A percentile compares a stretch with the other conserved stretches of the same genome.
Evolutionary conservation across 2,797 vertebrate genomes (phyloP).

Genomic region (Sebastes oblongus): DNA sequence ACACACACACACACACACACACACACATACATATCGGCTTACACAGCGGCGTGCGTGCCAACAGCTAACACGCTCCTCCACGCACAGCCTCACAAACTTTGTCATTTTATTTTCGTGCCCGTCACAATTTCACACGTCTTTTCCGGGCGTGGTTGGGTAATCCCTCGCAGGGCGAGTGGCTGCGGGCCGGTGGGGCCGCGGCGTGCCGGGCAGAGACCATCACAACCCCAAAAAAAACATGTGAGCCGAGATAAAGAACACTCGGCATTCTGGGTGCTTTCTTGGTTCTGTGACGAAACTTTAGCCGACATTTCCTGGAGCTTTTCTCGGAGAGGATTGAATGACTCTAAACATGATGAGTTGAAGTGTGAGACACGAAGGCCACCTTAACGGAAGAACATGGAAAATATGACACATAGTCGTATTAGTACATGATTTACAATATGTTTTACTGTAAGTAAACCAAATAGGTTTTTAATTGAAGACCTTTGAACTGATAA

Average conservation of each 20-base stretch:
- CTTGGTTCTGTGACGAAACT: slow-evolving; percentile 13
- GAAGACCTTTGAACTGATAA: too few species aligned
- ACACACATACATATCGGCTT: slow-evolving; percentile 76
- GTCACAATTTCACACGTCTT: slow-evolving; percentile 83
- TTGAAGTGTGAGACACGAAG: not conserved
- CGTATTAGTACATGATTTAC: not conserved
- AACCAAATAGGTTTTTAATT: too few species aligned
- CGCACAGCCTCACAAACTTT: slow-evolving; percentile 68
- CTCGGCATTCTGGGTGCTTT: slow-evolving; percentile 22
- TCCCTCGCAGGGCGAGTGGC: slow-evolving; percentile 68
- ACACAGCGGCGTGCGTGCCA: slow-evolving; percentile 70
- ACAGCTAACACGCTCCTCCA: slow-evolving; percentile 70
- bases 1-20: slow-evolving; percentile 22
- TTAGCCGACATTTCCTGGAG: slow-evolving; percentile 14
- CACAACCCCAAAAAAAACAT: slow-evolving; percentile 27
- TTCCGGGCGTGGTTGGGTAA: slow-evolving; percentile 75
- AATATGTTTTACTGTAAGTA: not conserved
- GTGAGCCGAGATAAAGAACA: slow-evolving; percentile 27
- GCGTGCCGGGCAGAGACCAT: slow-evolving; percentile 56
- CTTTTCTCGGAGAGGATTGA: slow-evolving; percentile 10
- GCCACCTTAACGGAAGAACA: not conserved
- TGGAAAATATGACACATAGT: not conserved
- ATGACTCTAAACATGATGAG: not conserved
- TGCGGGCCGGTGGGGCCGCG: slow-evolving; percentile 39
- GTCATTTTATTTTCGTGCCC: slow-evolving; percentile 81